Base-by-base conservation (phyloP, 2,797 vertebrate genomes). In the Chaenodraco wilsoni region DNA sequence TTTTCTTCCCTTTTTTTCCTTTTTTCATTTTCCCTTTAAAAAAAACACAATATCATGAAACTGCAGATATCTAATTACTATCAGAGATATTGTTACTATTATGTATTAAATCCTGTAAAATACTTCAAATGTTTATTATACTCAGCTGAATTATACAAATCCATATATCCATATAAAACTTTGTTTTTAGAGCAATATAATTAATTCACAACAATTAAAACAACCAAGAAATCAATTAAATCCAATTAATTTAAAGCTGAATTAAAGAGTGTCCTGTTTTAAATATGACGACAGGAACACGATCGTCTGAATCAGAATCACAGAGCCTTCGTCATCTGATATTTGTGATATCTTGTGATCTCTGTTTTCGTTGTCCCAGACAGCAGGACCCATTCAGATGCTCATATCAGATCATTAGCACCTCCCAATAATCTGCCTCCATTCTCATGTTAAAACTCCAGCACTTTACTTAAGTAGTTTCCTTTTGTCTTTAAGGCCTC, bases 371-470 rank as follows among this genome's bases (percentile, higher is more conserved):
- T 63, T n/a, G 87, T 76, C 27, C 1, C 4, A 1, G 27, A 27
- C 91, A 85, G 91, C 90, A 94, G 92, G 92, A 90, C 88, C 92
- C 93, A 95, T 96, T 97, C 93, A 95, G 91, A 95, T 94, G 94
- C 91, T 91, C 91, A 88, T 87, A 91, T 94, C 92, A 95, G 93
- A 91, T 92, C 92, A 94, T 90, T 94, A 93, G 93, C 81, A 94
- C 91, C 93, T 92, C 89, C 87, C 60, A 76, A 89, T 90, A 91
- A 93, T 94, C 92, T 93, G 87, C 90, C 86, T 65, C 76, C 89
- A 94, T 96, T 96, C 95, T 96, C 70, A 92, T 95, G 94, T 93
- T 94, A 93, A 96, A 93, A 89, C 91, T 69, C 95, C 93, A 90
- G 93, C 93, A 93, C 90, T 88, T 82, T 78, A 89, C 92, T 95